A percentile compares a stretch with the other conserved stretches of the same genome.
Conservation (phyloP, 2,113 vertebrate species). For the Mus pahari region DNA sequence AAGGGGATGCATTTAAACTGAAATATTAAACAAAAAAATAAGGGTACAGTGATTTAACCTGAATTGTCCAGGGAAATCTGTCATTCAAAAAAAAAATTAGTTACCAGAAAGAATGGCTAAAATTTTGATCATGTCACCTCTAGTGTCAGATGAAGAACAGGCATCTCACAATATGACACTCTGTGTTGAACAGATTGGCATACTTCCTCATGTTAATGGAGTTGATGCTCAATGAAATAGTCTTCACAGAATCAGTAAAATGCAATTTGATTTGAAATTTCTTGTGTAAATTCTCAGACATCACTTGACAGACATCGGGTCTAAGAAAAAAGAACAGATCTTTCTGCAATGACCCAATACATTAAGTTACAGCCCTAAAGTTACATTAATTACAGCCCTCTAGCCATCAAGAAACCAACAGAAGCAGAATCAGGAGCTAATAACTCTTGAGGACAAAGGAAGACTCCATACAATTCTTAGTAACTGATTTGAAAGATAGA, state of each 20-base stretch:
- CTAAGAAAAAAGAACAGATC: neutral
- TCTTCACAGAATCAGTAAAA: neutral
- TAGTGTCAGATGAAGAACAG: neutral
- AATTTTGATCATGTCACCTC: neutral
- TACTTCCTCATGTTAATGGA: neutral
- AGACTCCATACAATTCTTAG: neutral
- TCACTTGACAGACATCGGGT: neutral
- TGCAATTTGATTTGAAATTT: neutral
- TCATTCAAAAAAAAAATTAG: neutral
- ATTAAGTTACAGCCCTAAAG: neutral
- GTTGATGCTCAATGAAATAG: rapidly evolving
- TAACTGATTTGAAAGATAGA: neutral
- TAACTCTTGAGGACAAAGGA: neutral
- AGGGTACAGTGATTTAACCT: neutral
- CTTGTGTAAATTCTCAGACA: neutral
- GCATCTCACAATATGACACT: neutral
- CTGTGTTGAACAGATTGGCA: neutral
- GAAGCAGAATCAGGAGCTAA: neutral
- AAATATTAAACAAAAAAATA: neutral
- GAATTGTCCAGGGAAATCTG: neutral
- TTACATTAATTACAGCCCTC: too few relatives aligned
- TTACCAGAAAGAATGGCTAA: neutral
- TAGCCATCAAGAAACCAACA: neutral
- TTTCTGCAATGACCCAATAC: neutral
- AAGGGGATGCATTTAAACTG: neutral